A percentile compares a stretch with the other conserved stretches of the same genome.
Conservation (phyloP, 2,888 invertebrate species). For the Brenthis ino region DNA sequence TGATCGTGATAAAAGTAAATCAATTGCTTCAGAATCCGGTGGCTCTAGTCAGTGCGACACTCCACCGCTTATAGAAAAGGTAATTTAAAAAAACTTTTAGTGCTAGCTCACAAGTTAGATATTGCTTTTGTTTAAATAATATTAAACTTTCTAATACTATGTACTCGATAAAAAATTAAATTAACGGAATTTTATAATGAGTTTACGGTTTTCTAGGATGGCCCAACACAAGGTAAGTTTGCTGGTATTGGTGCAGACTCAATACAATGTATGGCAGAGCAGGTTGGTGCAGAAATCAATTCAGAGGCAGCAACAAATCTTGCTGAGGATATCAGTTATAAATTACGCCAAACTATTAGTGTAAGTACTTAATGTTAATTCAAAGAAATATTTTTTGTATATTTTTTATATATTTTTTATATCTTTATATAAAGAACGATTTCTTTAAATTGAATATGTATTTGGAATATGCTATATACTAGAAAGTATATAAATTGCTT, state of each 20-base stretch:
- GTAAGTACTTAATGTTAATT: constrained; percentile 52
- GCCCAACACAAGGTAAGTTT: constrained; percentile 70
- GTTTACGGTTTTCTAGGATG: constrained; percentile 57
- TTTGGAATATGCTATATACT: too few relatives aligned
- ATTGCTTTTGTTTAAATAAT: too few relatives aligned
- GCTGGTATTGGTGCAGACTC: constrained; percentile 75
- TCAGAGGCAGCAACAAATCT: constrained; percentile 70
- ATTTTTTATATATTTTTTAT: too few relatives aligned
- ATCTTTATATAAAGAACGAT: too few relatives aligned
- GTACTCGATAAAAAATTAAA: not conserved
- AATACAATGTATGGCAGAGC: constrained; percentile 73
- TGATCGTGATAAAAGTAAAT: constrained; percentile 72
- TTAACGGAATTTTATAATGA: constrained; percentile 2
- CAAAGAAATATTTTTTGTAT: not conserved
- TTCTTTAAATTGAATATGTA: too few relatives aligned
- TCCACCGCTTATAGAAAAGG: constrained; percentile 74
- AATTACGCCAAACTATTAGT: constrained; percentile 74
- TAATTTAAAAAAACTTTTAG: constrained; percentile 32
- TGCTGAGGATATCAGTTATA: constrained; percentile 80
- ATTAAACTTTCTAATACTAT: not conserved
- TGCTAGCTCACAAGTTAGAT: not conserved
- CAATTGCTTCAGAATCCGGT: constrained; percentile 72
- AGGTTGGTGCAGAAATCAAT: constrained; percentile 66
- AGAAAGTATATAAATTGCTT: too few relatives aligned
- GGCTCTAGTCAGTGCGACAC: constrained; percentile 78